phyloP scores from a whole-genome alignment of 2,888 invertebrate species.

The Lithophane ornitopus region DNA sequence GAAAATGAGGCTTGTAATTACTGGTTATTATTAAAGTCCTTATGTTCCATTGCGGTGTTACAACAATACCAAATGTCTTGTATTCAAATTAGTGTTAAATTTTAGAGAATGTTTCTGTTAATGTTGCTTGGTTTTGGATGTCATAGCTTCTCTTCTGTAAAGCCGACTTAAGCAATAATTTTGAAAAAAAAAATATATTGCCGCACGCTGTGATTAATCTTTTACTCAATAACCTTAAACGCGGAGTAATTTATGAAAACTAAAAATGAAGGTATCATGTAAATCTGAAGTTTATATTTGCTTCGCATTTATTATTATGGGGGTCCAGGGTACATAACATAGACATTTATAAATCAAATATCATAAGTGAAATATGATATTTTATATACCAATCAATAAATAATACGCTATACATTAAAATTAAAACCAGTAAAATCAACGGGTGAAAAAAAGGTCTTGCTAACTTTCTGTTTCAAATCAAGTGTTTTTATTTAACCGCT shows the following conservation, averaged over 20 bases:
- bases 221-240: no score
- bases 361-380: no score
- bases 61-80: constrained; percentile 12
- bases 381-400: background rate
- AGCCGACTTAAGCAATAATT: background rate
- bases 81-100: constrained; percentile 9
- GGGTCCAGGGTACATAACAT: no score
- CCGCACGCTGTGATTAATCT: background rate
- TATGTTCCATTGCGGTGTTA: constrained; percentile 7
- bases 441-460: no score
- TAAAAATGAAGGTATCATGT: no score
- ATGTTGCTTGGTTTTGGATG: background rate
- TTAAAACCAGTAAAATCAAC: no score
- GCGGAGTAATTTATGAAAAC: no score
- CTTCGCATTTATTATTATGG: background rate
- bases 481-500: background rate
- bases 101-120: background rate
- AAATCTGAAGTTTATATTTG: background rate
- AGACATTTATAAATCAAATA: no score
- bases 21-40: constrained; percentile 28
- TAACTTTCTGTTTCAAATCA: background rate
- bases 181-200: no score
- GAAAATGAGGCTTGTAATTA: constrained; percentile 35
- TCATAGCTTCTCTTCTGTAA: background rate
- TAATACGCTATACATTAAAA: background rate